Base-by-base conservation (phyloP, 1,140 invertebrate species). In the Wasmannia auropunctata region DNA sequence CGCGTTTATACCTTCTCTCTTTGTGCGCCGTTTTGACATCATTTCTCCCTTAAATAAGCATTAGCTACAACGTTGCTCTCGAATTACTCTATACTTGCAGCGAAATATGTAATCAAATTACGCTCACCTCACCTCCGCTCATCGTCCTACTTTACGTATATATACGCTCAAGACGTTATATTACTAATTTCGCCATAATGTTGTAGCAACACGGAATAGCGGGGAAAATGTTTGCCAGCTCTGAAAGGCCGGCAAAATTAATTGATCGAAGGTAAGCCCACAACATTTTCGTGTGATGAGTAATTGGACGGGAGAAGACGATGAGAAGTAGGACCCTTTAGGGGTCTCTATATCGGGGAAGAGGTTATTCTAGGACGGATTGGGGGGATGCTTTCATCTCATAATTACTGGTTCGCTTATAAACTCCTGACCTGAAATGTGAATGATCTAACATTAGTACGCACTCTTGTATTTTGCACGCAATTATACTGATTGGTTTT, bases 401-500 rank as follows among this genome's bases (percentile, higher is more conserved):
- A 83, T 89, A 89, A 89, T 88, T 89, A 89, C 87, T 81, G 37
- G 62, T 76, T 77, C 63, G 62, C 88, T 89, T 89, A 84, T 86
- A 58, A 80, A 77, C 87, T 65, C 75, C 88, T 88, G 83, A 86
- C 70, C 76, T 85, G 63, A 65, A 83, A 89, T 86, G 88, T 86
- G 85, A 89, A 88, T 86, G 85, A 89, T 77, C 87, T 51, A 40
- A n/a, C 19, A 14, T 11, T 56, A 40, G 37, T 58, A 65, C 58
- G 25, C 22, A 76, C 69, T 67, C 72, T 89, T 88, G 65, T 75
- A 86, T 86, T 75, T 74, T 19, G 10, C n/a, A 86, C 72, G 77
- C 85, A 89, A 88, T 89, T 58, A 75, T 58, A 70, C 60, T 54
- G 76, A 54, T 89, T 88, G 56, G 19, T 77, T 43, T 19, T 28